Conservation (phyloP, 2,113 vertebrate genomes). For the Buteo buteo region DNA sequence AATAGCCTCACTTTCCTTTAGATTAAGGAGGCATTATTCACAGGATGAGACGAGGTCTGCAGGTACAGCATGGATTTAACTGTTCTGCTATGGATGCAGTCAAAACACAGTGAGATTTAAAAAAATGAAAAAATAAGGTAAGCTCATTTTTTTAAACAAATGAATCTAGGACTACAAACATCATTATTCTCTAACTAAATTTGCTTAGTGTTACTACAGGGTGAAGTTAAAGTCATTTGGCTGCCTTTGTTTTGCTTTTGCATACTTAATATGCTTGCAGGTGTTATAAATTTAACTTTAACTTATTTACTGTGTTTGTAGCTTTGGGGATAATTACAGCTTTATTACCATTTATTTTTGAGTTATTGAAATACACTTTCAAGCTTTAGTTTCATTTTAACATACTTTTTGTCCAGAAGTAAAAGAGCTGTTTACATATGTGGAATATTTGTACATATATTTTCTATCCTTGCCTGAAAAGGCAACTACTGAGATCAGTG, state of each 20-base stretch:
- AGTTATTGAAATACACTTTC: conserved; percentile 32
- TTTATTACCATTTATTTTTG: conserved; percentile 36
- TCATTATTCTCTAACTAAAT: conserved; percentile 43
- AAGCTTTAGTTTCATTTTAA: conserved; percentile 9
- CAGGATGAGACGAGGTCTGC: background rate
- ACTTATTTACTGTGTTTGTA: conserved; percentile 37
- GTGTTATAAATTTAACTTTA: conserved; percentile 47
- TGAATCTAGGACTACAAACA: conserved; percentile 25
- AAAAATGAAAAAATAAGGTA: background rate
- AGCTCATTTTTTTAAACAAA: background rate
- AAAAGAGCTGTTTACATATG: background rate
- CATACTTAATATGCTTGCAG: conserved; percentile 12
- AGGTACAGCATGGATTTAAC: background rate
- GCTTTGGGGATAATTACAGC: conserved; percentile 37
- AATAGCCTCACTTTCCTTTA: background rate
- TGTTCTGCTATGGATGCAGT: background rate
- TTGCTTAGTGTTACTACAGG: conserved; percentile 44
- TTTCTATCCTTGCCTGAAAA: background rate
- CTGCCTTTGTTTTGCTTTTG: conserved; percentile 31
- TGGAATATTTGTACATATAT: background rate
- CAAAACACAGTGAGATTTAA: background rate
- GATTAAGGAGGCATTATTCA: background rate
- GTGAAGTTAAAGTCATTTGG: conserved; percentile 48
- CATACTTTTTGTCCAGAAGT: background rate
- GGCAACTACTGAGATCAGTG: background rate